Evolutionary conservation across 2,113 vertebrate genomes (phyloP).

Genomic region (Eidolon helvum): DNA sequence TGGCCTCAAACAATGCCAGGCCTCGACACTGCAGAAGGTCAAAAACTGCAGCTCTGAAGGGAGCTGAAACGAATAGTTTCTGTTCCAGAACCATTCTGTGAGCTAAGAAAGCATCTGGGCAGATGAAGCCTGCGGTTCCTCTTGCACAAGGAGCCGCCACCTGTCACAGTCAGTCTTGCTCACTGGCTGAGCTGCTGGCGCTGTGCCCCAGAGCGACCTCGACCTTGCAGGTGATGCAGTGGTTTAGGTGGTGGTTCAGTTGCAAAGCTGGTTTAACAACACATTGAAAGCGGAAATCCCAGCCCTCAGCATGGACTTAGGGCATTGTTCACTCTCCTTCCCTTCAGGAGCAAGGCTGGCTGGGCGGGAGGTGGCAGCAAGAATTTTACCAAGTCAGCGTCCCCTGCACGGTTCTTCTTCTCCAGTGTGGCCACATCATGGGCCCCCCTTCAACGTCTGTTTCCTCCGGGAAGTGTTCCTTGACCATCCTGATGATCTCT

Average conservation of each 20-base stretch:
- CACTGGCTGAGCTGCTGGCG: neutral
- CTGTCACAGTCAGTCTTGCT: rapidly evolving
- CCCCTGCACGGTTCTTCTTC: neutral
- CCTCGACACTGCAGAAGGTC: neutral
- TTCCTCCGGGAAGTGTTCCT: neutral
- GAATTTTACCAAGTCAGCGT: neutral
- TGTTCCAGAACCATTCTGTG: neutral
- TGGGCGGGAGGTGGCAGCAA: neutral
- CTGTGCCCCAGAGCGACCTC: neutral
- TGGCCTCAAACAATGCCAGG: rapidly evolving
- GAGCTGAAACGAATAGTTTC: neutral
- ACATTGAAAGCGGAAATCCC: neutral
- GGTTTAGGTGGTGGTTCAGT: neutral
- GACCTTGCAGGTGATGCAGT: neutral
- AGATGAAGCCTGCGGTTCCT: rapidly evolving
- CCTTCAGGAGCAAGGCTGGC: neutral
- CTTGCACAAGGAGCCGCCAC: neutral
- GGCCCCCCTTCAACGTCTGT: neutral
- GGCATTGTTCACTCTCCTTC: neutral
- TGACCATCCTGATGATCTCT: rapidly evolving
- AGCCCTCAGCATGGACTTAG: too few species aligned
- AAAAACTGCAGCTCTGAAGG: neutral
- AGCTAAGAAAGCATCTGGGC: neutral
- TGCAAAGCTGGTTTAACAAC: neutral
- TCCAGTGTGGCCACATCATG: rapidly evolving